Base-by-base conservation (phyloP, 2,113 vertebrate genomes). In the Myotis davidii region DNA sequence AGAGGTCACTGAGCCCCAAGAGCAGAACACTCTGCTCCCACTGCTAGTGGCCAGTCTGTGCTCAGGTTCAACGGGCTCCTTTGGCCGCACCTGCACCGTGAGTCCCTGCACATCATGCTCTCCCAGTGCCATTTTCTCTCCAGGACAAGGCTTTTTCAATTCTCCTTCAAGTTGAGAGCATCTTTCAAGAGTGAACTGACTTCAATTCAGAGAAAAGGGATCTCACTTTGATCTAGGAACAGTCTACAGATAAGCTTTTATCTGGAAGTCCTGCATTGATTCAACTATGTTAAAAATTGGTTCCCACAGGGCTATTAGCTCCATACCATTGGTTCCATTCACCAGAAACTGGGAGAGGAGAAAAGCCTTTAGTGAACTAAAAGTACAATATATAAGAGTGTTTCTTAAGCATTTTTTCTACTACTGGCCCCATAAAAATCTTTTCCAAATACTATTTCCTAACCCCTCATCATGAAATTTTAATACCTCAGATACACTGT, bases 161-260 rank as follows among this genome's bases (percentile, higher is more conserved):
- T 93, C 65, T 61, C n/a, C 56, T 87, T 88, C 37, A n/a, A 50
- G 21, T 48, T 82, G 69, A 56, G 59, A 54, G 20, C 14, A 42
- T 83, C 54, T 90, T 78, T 5, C 27, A 70, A 32, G 61, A 88
- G 87, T 45, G 67, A 85, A 21, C n/a, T 9, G 18, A 90, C 69
- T 88, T 85, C 85, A 88, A 17, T 85, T 69, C 83, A 85, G 83
- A 78, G 13, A 64, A 59, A 27, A 83, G 56, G 17, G n/a, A 85
- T n/a, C 73, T 94, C 85, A 88, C 73, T 88, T 85, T 25, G 85
- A 69, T 54, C 72, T 67, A 64, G 5, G 65, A 59, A 92, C 69
- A 69, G 13, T 67, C 64, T 74, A 59, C 64, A 84, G 77, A 91
- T 86, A 95, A 65, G 70, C 74, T 95, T 97, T 95, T 94, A 61